phyloP scores from a whole-genome alignment of 2,113 vertebrate genomes.

The Stigmatopora argus region DNA sequence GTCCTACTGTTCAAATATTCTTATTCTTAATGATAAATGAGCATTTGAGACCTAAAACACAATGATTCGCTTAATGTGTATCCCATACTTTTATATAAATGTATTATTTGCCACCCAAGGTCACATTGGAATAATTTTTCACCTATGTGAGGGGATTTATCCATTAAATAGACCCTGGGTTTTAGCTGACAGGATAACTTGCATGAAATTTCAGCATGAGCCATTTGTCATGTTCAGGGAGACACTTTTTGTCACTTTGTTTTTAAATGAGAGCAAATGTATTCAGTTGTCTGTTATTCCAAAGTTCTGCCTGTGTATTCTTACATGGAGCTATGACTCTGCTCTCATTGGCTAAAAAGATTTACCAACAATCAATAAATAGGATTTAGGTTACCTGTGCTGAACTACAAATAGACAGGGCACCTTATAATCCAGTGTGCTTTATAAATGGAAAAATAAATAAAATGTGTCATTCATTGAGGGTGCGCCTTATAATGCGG shows the following conservation, averaged over 20 bases:
- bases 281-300: conserved; percentile 21
- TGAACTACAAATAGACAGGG: neutral
- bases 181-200: conserved; percentile 41
- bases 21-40: no score
- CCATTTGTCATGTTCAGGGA: conserved; percentile 21
- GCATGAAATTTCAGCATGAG: conserved; percentile 35
- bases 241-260: conserved; percentile 30
- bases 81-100: conserved; percentile 12
- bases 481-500: no score
- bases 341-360: neutral
- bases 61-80: no score
- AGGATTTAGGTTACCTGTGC: neutral
- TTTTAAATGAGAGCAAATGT: conserved; percentile 5
- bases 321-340: conserved; percentile 18
- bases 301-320: conserved; percentile 19
- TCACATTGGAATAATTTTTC: conserved; percentile 20
- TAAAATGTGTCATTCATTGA: no score
- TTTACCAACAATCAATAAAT: neutral
- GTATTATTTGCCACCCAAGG: conserved; percentile 9
- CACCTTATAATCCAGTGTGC: no score
- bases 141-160: conserved; percentile 25
- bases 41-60: no score
- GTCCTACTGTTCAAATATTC: no score
- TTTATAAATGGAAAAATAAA: no score
- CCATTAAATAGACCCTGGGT: conserved; percentile 42